Percentiles rank a stretch among this genome's conserved stretches.
Conservation (phyloP, 1,140 invertebrate species). For the Lasioglossum baleicum region DNA sequence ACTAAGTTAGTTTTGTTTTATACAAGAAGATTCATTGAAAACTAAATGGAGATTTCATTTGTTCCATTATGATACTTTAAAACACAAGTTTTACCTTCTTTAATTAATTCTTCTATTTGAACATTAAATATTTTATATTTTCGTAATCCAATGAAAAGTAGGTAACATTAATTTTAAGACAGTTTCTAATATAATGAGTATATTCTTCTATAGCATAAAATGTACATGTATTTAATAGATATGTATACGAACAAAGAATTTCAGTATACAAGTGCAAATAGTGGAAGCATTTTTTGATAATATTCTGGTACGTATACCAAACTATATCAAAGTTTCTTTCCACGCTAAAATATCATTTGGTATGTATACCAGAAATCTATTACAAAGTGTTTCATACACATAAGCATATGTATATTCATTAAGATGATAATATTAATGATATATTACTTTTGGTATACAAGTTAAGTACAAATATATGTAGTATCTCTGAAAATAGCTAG, state of each 20-base stretch:
- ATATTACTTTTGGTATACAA: conserved; percentile 15
- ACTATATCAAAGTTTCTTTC: not conserved
- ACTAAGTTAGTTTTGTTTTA: not conserved
- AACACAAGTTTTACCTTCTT: not conserved
- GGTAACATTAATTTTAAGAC: conserved; percentile 11
- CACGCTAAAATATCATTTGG: conserved; percentile 24
- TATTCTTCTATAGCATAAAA: conserved; percentile 6
- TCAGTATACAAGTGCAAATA: conserved; percentile 14
- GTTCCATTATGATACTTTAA: not conserved
- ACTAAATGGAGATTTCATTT: not conserved
- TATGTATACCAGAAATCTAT: conserved; percentile 52
- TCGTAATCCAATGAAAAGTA: not conserved
- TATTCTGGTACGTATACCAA: conserved; percentile 19
- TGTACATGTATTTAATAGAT: conserved; percentile 1
- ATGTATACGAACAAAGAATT: conserved; percentile 1
- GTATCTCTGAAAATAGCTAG: not conserved
- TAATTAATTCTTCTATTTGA: not conserved
- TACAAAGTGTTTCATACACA: conserved; percentile 35
- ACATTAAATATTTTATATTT: not conserved
- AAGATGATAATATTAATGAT: not conserved
- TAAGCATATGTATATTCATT: conserved; percentile 9
- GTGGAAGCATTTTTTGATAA: conserved; percentile 31
- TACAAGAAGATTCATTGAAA: not conserved
- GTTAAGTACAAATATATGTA: not conserved
- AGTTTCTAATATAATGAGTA: not conserved